These are phyloP conservation scores for Orchesella cincta DNA, from an alignment of 1,140 invertebrate genomes.

Conservation along the genomic window DNA sequence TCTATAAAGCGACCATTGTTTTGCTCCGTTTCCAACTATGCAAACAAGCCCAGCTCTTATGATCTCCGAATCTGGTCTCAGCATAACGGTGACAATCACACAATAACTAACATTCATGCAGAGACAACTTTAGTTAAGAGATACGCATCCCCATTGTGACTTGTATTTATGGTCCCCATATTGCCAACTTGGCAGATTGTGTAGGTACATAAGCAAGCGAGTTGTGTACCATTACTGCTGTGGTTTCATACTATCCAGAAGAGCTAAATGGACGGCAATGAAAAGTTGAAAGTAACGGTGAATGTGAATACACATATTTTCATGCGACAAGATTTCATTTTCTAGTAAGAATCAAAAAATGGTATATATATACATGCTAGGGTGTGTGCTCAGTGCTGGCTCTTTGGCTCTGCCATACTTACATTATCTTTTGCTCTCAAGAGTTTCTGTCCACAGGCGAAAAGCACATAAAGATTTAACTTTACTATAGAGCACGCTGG, in stretches of 20 bases:
- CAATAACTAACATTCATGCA: not conserved
- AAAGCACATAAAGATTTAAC: not conserved
- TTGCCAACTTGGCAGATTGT: not conserved
- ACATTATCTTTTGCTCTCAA: not conserved
- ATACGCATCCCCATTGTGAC: not conserved
- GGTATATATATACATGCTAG: too few species aligned
- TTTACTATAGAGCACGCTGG: not conserved
- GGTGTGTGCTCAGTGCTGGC: too few species aligned
- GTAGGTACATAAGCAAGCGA: not conserved
- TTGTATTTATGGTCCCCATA: not conserved
- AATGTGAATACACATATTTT: not conserved
- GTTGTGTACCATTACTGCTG: not conserved
- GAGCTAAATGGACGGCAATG: not conserved
- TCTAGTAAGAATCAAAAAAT: not conserved
- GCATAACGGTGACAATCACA: not conserved
- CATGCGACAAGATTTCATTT: not conserved
- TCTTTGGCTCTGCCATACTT: too few species aligned
- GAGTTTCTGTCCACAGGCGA: not conserved
- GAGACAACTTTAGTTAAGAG: not conserved
- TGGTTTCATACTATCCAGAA: not conserved
- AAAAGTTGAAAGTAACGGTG: not conserved
- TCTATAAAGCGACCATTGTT: not conserved
- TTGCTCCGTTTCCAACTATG: not conserved
- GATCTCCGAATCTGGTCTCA: not conserved
- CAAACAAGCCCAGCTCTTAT: not conserved